Evolutionary conservation across 2,888 invertebrate species (phyloP), one percentile per base, ranked within the genome.

Genomic region (Lithodes maja): DNA sequence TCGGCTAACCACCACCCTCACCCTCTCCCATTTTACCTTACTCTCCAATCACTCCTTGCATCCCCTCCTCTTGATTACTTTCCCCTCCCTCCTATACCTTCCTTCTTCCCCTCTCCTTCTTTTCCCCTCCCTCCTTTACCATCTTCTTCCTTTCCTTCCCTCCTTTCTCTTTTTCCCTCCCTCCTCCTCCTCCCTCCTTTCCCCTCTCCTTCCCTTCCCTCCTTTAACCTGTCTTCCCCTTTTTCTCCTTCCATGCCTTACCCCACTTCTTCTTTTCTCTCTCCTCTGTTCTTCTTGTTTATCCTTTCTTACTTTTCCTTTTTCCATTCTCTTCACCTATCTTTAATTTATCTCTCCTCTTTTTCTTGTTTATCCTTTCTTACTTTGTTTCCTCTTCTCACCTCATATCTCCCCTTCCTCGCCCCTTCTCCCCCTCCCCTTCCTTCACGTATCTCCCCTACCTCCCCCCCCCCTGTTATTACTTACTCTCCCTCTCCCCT

Each of bases 51-150:
- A 7, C 50, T 9, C 50, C 7, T 1, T 3, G 2, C 79, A 33
- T 68, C n/a, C 81, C 55, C n/a, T 53, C 74, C n/a, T 53, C 54
- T 54, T 55, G 55, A 55, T 55, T 49, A 80, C 61, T 55, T 15
- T 55, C 17, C 12, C 17, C 78, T 53, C 15, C 52, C 61, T 17
- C 53, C 17, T 5, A 3, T 33, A 9, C 33, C 54, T 50, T 54
- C 83, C 49, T 61, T 77, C 0, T 54, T 55, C 53, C 71, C 75
- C 69, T 53, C 55, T 52, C n/a, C 75, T 53, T 33, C 17, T 49
- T 54, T 54, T 71, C 12, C 84, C 54, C 55, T 75, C 75, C 82
- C 7, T 82, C 82, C 3, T 50, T 50, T 49, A 12, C 82, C 71
- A 49, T 49, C 55, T 12, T 55, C 55, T 61, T 80, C 55, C 80